These are phyloP conservation scores for Willowsia nigromaculata DNA, from an alignment of 2,888 invertebrate species.

Conservation along the genomic window DNA sequence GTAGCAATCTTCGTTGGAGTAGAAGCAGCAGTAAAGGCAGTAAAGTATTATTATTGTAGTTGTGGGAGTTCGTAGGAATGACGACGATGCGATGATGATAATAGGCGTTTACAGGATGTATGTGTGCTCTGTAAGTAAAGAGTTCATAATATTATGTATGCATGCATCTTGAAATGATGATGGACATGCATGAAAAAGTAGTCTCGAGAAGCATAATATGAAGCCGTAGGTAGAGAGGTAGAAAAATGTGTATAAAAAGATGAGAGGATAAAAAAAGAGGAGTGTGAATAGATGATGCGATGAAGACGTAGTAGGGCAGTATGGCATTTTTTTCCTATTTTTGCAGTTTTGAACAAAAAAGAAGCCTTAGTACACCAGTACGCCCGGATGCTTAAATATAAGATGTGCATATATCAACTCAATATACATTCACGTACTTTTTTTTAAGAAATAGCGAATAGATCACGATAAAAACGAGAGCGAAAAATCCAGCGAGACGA, in stretches of 20 bases:
- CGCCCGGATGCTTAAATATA: neutral
- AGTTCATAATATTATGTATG: neutral
- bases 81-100: neutral
- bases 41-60: neutral
- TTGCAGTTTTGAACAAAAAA: neutral
- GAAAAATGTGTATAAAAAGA: neutral
- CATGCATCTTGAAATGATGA: conserved; percentile 22
- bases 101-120: neutral
- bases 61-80: neutral
- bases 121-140: neutral
- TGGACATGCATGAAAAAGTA: neutral
- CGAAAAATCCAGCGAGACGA: neutral
- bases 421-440: neutral
- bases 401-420: neutral
- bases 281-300: neutral
- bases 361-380: neutral
- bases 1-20: neutral
- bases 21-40: neutral
- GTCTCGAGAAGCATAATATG: neutral
- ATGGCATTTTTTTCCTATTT: conserved; percentile 7
- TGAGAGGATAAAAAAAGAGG: neutral
- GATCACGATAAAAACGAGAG: neutral
- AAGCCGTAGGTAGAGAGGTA: neutral
- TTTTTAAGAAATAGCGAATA: neutral
- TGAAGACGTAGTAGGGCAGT: conserved; percentile 4